Evolutionary conservation across 2,113 vertebrate species (phyloP), one percentile per base, ranked within the genome.

Genomic region (Lates calcarifer): DNA sequence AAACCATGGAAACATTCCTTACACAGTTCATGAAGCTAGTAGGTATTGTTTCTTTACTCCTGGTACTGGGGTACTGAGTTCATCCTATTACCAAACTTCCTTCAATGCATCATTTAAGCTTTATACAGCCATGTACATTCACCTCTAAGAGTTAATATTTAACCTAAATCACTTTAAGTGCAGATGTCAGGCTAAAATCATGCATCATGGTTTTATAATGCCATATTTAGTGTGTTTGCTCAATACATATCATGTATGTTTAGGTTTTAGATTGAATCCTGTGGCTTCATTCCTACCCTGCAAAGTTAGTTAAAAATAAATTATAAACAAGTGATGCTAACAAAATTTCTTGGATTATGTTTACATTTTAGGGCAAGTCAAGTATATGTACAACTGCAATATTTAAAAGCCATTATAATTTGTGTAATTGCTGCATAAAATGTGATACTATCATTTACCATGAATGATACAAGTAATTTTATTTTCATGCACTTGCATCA

Each of bases 131-230:
- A 20, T 51, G 13, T 49, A 22, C 6, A 22, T 55, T 78, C 31
- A 55, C 33, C 31, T 62, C 3, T 14, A 0, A 1, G 1, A 69
- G 82, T 81, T 90, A 88, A 86, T 86, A n/a, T 82, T 88, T 90
- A 76, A 86, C 83, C 26, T 53, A 55, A 68, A 87, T 69, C 24
- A 57, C 73, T 64, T 68, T 72, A 68, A 67, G 72, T 31, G 67
- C 47, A 39, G n/a, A 62, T 35, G 22, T 53, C 63, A 29, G 1
- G 11, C 18, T 61, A 24, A 33, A 11, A 33, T 81, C 41, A 55
- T 28, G 58, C 33, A 41, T 72, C 10, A 0, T 53, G 18, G 20
- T 71, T 79, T 71, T 75, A 68, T 72, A 18, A 15, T 18, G 26
- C 15, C 20, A 35, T 26, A 56, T 13, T 15, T 11, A 3, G 12